These are phyloP conservation scores for Alethe castanea DNA, from an alignment of 2,113 vertebrate genomes.

Conservation along the genomic window DNA sequence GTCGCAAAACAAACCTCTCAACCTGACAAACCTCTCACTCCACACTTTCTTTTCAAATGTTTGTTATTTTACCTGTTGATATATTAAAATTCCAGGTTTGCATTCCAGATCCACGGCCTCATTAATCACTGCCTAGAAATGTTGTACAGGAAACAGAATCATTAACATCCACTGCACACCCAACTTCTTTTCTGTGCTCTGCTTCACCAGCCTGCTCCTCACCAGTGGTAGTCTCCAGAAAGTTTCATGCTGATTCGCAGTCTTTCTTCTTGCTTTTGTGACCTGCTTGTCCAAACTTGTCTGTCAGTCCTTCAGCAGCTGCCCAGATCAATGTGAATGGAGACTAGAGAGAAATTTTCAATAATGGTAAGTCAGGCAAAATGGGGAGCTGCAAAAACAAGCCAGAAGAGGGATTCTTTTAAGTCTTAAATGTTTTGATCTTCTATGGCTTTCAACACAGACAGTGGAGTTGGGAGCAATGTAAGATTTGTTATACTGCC, in stretches of 20 bases:
- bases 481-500: background rate
- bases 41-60: background rate
- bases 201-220: background rate
- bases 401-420: background rate
- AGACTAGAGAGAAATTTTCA: background rate
- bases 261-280: background rate
- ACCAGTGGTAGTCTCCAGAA: background rate
- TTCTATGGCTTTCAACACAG: background rate
- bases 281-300: background rate
- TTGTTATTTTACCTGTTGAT: background rate
- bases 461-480: background rate
- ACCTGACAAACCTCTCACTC: background rate
- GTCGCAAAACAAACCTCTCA: background rate
- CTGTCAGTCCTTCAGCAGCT: background rate
- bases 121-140: background rate
- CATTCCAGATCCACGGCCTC: background rate
- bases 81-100: background rate
- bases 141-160: background rate
- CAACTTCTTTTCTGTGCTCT: background rate
- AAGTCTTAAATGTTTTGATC: conserved; percentile 3
- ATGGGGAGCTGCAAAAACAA: background rate
- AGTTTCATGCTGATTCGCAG: background rate
- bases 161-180: background rate
- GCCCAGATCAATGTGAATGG: background rate
- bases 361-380: background rate